Percentiles rank a stretch among this genome's conserved stretches.
Conservation (phyloP, 2,113 vertebrate genomes). For the Notothenia rossii region DNA sequence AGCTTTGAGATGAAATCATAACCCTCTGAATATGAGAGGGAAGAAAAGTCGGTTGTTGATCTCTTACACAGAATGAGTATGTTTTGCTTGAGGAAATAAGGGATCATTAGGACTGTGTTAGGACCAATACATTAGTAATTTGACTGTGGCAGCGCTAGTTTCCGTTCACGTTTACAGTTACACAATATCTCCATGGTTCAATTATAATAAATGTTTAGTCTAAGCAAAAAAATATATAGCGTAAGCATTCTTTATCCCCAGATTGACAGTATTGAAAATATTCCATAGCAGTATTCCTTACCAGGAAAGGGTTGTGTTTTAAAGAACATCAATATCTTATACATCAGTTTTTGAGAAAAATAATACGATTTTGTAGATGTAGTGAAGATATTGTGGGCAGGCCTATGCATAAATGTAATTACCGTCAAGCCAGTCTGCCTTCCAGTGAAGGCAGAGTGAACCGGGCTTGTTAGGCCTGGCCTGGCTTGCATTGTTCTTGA, state of each 20-base stretch:
- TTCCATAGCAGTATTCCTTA: conserved; percentile 11
- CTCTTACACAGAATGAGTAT: conserved; percentile 56
- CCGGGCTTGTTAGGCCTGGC: conserved; percentile 75
- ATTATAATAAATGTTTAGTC: no score
- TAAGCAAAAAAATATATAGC: conserved; percentile 31
- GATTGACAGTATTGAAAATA: conserved; percentile 25
- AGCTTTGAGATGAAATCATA: conserved; percentile 57
- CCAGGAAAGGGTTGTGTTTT: conserved; percentile 23
- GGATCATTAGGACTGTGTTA: conserved; percentile 25
- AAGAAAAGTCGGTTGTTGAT: conserved; percentile 40
- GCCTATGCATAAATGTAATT: conserved; percentile 59
- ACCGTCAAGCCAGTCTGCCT: conserved; percentile 62
- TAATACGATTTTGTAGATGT: background rate
- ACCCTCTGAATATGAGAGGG: conserved; percentile 39
- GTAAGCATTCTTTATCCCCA: conserved; percentile 8
- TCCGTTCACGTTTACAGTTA: conserved; percentile 38
- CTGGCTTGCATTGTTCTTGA: conserved; percentile 77
- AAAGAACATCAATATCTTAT: conserved; percentile 13
- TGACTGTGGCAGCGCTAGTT: conserved; percentile 30
- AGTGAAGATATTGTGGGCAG: conserved; percentile 21
- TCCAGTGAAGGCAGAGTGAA: conserved; percentile 66
- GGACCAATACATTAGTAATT: conserved; percentile 53
- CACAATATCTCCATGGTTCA: conserved; percentile 30
- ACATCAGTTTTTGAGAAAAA: conserved; percentile 1
- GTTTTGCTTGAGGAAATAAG: conserved; percentile 40